Percentiles rank a stretch among this genome's conserved stretches.
phyloP scores from a whole-genome alignment of 1,140 invertebrate genomes.

The Proctacanthus coquilletti region DNA sequence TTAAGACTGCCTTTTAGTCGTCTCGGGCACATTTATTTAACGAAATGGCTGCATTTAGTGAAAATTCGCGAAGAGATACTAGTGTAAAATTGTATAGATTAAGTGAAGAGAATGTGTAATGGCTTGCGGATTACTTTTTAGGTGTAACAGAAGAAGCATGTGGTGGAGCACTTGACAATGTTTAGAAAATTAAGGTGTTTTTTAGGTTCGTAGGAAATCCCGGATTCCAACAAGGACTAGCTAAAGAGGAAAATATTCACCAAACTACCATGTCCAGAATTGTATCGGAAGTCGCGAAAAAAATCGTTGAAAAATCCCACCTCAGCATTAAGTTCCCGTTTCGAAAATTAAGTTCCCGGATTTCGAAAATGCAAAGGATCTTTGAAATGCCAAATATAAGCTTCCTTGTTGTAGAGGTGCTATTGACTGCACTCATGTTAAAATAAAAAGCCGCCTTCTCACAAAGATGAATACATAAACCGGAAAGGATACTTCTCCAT shows the following conservation, averaged over 20 bases:
- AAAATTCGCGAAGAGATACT: not conserved
- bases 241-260: slow-evolving; percentile 10
- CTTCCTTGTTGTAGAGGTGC: slow-evolving; percentile 5
- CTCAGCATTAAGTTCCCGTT: slow-evolving; percentile 8
- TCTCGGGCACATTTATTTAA: slow-evolving; percentile 1
- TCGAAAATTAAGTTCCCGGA: not conserved
- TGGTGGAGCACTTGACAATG: slow-evolving; percentile 9
- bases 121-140: slow-evolving; percentile 11
- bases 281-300: slow-evolving; percentile 7
- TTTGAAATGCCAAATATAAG: slow-evolving; percentile 1
- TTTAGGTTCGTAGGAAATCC: slow-evolving; percentile 12
- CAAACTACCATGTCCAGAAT: slow-evolving; percentile 11
- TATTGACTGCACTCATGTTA: slow-evolving; percentile 5
- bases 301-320: slow-evolving; percentile 9
- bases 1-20: slow-evolving; percentile 5
- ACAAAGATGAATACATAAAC: slow-evolving; percentile 5
- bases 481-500: slow-evolving; percentile 4
- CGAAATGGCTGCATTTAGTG: not conserved
- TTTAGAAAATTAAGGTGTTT: slow-evolving; percentile 11
- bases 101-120: slow-evolving; percentile 7
- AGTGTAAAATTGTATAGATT: slow-evolving; percentile 3
- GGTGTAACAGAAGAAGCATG: slow-evolving; percentile 8
- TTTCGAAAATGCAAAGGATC: not conserved
- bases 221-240: slow-evolving; percentile 13
- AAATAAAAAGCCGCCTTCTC: slow-evolving; percentile 3